phyloP scores from a whole-genome alignment of 2,888 invertebrate genomes.

The Megalurothrips usitatus region DNA sequence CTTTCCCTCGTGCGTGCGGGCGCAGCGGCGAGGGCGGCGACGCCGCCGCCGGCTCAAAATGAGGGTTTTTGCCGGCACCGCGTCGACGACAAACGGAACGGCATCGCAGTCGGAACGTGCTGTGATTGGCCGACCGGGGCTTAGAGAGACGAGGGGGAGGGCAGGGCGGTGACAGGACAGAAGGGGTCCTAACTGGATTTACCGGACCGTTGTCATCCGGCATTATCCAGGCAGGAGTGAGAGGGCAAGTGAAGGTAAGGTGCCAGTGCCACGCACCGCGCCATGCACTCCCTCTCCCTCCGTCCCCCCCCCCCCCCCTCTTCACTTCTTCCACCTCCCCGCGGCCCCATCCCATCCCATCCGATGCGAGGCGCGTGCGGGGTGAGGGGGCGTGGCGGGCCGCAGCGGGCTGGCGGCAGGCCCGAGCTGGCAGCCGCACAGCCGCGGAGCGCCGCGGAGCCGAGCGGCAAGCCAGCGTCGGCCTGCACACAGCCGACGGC shows the following conservation, averaged over 20 bases:
- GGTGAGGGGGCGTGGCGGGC: slow-evolving; percentile 8
- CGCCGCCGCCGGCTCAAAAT: too few relatives aligned
- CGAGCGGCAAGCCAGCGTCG: not conserved
- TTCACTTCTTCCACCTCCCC: not conserved
- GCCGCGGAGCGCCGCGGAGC: not conserved
- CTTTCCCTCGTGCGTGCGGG: slow-evolving; percentile 18
- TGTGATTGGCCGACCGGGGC: too few relatives aligned
- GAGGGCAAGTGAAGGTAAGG: too few relatives aligned
- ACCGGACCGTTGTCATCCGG: too few relatives aligned
- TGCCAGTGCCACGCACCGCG: not conserved
- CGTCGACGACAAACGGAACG: too few relatives aligned
- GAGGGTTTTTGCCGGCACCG: too few relatives aligned
- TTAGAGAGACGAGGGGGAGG: too few relatives aligned
- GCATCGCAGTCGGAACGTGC: too few relatives aligned
- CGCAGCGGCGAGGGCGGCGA: not conserved
- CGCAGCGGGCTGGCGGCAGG: not conserved
- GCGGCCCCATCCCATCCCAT: too few relatives aligned
- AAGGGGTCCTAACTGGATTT: too few relatives aligned
- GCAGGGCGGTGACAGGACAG: too few relatives aligned
- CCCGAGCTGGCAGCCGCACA: not conserved
- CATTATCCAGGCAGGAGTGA: too few relatives aligned
- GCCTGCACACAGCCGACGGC: not conserved
- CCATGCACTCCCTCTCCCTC: not conserved
- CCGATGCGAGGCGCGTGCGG: not conserved
- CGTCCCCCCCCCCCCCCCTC: not conserved